Evolutionary conservation across 2,113 vertebrate genomes (phyloP).

Genomic region (Campylomormyrus tamandua): DNA sequence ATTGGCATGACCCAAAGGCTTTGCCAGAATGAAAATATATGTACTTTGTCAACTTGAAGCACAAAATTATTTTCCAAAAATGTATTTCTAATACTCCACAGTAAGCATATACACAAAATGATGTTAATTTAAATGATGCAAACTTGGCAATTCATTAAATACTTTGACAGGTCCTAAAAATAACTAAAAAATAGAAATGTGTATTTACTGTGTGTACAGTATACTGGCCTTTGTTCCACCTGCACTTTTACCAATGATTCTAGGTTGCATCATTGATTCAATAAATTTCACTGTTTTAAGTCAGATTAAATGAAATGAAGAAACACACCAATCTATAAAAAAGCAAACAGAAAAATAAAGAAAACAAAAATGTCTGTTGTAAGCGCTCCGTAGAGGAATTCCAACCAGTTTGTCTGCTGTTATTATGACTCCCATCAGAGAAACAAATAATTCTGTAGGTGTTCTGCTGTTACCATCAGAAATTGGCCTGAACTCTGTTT

Average conservation of each 20-base stretch:
- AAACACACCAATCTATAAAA: not conserved
- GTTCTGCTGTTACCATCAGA: not conserved
- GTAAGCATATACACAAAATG: not conserved
- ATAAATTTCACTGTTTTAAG: not conserved
- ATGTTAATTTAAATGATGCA: not conserved
- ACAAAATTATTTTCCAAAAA: not conserved
- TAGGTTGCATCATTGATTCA: not conserved
- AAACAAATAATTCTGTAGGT: not conserved
- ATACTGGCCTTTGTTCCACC: not conserved
- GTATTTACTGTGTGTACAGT: not conserved
- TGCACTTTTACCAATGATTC: not conserved
- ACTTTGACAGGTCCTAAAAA: not conserved
- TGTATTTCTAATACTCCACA: not conserved
- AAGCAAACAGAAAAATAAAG: not conserved
- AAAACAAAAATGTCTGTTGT: not conserved
- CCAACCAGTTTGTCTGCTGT: not conserved
- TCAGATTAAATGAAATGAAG: not conserved
- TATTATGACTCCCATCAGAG: not conserved
- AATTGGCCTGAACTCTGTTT: not conserved
- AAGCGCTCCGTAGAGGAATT: not conserved
- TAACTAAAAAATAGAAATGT: not conserved
- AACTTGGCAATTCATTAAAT: not conserved
- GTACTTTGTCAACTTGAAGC: not conserved
- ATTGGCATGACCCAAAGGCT: rapidly evolving
- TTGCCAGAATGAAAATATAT: not conserved